Evolutionary conservation across 2,113 vertebrate species (phyloP), one percentile per base, ranked within the genome.

Genomic region (Apistogramma diplotaenia): DNA sequence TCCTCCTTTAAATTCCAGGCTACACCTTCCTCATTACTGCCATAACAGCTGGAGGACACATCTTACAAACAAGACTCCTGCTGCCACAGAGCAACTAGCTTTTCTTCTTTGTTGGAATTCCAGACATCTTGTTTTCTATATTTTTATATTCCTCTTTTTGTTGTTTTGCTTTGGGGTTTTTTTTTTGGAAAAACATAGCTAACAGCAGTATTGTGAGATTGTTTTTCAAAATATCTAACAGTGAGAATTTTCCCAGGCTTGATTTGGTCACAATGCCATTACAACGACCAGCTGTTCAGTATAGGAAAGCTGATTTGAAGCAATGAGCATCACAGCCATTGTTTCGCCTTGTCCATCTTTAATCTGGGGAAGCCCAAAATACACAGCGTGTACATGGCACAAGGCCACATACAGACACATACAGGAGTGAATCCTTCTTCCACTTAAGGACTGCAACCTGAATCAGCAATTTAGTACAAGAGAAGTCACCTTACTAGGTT

Each of bases 261-360:
- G 6, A 65, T 43, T 65, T 40, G 4, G 61, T 25, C 16, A 65
- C 8, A 8, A 43, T 35, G 35, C 61, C 35, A 65, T 43, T 0
- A 6, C 35, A 65, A 16, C 16, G 61, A 21, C 35, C 9, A 0
- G 33, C 12, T 65, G 4, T 1, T 62, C n/a, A 6, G 11, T 61
- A 19, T 61, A 61, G 59, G 19, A 61, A 31, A 31, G 3, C 21
- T 13, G 6, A 5, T 49, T 62, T 62, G 60, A 23, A 62, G 35
- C 60, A 1, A 25, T 25, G 35, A 25, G 35, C 61, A 0, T 43
- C 35, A 5, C 37, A 43, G 61, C 21, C 8, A 67, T 67, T 0
- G 1, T 27, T 65, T 40, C 9, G 4, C 21, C 61, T 1, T 0
- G 13, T 0, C 2, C 0, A n/a, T 6, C 35, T 43, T 62, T 43